These are phyloP conservation scores for Phyllopteryx taeniolatus DNA, from an alignment of 2,113 vertebrate genomes.

Conservation along the genomic window DNA sequence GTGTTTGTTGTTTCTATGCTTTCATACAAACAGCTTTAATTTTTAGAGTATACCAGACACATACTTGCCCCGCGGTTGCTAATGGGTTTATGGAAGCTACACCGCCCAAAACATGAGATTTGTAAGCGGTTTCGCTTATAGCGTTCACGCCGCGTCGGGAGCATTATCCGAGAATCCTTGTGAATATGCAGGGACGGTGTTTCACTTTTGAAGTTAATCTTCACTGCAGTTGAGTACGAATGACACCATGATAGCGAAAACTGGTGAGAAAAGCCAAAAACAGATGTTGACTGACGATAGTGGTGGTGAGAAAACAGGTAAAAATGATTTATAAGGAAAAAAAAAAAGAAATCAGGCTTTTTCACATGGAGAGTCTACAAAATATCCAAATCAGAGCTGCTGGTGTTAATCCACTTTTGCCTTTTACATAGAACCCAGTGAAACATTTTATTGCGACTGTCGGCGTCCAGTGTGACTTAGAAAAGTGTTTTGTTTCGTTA, in stretches of 20 bases:
- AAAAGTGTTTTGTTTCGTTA: too few relatives aligned
- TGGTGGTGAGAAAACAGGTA: not conserved
- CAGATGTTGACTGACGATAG: not conserved
- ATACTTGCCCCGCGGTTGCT: not conserved
- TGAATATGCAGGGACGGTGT: not conserved
- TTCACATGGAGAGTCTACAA: not conserved
- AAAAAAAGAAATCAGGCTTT: not conserved
- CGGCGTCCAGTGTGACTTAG: too few relatives aligned
- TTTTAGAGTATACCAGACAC: not conserved
- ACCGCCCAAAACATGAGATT: not conserved
- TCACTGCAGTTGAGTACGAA: not conserved
- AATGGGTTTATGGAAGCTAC: not conserved
- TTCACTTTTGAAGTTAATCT: not conserved
- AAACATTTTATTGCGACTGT: too few relatives aligned
- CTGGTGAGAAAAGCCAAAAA: not conserved
- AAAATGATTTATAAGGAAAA: too few relatives aligned
- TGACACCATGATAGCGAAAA: not conserved
- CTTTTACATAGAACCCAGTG: too few relatives aligned
- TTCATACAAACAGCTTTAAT: not conserved
- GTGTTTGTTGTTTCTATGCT: not conserved
- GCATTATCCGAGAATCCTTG: not conserved
- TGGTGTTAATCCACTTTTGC: too few relatives aligned
- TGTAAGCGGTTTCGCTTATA: not conserved
- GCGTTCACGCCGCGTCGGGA: not conserved
- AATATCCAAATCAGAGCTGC: not conserved